Percentiles rank a stretch among this genome's conserved stretches.
These are phyloP conservation scores for Discoglossus pictus DNA, from an alignment of 2,797 vertebrate genomes.

Conservation along the genomic window DNA sequence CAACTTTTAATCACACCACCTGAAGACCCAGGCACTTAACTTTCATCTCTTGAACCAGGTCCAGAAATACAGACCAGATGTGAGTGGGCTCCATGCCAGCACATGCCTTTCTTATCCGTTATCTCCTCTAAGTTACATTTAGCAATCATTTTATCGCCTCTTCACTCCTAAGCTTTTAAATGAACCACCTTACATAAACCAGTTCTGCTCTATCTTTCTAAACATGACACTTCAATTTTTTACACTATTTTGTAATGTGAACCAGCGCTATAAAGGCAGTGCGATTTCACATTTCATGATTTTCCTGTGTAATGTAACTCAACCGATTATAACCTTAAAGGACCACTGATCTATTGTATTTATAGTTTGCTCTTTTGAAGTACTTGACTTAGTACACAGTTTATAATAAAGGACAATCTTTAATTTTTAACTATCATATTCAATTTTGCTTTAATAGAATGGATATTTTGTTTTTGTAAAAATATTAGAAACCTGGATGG, in stretches of 20 bases:
- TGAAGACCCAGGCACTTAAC: background rate
- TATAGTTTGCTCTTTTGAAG: too few species aligned
- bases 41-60: conserved; percentile 4
- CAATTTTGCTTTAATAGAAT: too few species aligned
- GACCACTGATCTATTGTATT: too few species aligned
- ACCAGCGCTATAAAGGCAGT: too few species aligned
- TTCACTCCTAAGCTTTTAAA: conserved; percentile 19
- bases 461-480: too few species aligned
- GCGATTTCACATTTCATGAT: background rate
- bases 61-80: conserved; percentile 45
- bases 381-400: too few species aligned
- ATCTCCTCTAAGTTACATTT: conserved; percentile 20
- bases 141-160: conserved; percentile 35
- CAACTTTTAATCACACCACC: conserved; percentile 15
- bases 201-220: conserved; percentile 13
- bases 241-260: background rate
- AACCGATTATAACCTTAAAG: too few species aligned
- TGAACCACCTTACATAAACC: conserved; percentile 22
- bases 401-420: too few species aligned
- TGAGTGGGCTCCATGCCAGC: background rate
- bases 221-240: conserved; percentile 23
- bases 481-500: too few species aligned
- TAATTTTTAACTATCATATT: too few species aligned
- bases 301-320: too few species aligned
- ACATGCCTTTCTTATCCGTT: conserved; percentile 7